phyloP scores from a whole-genome alignment of 2,888 invertebrate species.

The Conus canariensis region DNA sequence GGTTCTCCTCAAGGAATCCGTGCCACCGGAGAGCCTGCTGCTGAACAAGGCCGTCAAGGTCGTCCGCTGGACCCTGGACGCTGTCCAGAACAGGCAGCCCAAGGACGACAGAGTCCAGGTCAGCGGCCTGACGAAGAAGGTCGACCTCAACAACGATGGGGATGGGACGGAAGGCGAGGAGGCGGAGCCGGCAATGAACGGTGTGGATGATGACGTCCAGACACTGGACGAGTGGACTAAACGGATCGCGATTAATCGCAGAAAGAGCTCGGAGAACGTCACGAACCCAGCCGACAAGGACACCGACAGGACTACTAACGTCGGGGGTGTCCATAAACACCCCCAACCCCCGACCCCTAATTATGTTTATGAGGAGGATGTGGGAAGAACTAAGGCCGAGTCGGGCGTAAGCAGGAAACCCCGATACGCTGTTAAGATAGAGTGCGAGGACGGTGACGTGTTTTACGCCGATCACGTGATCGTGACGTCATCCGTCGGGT shows the following conservation, averaged over 20 bases:
- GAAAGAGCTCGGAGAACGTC: neutral
- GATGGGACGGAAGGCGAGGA: neutral
- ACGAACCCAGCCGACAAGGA: neutral
- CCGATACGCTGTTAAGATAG: neutral
- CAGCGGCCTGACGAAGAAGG: neutral
- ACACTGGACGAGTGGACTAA: neutral
- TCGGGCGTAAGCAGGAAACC: neutral
- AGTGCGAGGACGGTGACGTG: constrained; percentile 37
- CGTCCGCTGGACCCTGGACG: constrained; percentile 12
- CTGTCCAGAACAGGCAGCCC: neutral
- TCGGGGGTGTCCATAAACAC: too few relatives aligned
- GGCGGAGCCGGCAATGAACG: neutral
- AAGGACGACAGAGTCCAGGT: neutral
- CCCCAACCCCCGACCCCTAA: neutral
- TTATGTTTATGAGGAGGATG: neutral
- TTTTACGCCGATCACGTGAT: constrained; percentile 40
- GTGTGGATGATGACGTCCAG: neutral
- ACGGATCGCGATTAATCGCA: neutral
- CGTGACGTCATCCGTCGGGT: constrained; percentile 40
- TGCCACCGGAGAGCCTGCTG: neutral
- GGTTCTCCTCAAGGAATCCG: constrained; percentile 16
- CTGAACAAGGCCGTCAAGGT: constrained; percentile 35
- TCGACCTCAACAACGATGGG: neutral
- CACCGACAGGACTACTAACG: too few relatives aligned
- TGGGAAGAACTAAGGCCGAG: neutral